Conservation (phyloP, 1,140 invertebrate genomes). For the Drosophila erecta region DNA sequence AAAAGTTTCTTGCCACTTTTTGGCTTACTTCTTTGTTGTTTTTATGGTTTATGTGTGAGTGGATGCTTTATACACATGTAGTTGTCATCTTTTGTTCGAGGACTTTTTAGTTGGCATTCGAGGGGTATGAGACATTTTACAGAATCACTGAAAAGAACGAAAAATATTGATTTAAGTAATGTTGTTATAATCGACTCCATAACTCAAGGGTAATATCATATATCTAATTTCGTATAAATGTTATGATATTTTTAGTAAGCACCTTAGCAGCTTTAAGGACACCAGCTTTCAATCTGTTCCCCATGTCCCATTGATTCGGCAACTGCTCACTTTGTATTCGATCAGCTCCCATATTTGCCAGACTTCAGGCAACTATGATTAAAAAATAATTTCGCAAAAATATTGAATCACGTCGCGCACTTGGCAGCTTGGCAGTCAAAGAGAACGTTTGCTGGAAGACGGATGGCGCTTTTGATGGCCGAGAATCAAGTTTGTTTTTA, state of each 20-base stretch:
- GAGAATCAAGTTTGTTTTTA: slow-evolving; percentile 83
- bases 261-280: not conserved
- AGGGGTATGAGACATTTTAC: not conserved
- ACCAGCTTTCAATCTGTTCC: no score
- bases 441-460: slow-evolving; percentile 70
- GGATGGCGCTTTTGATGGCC: slow-evolving; percentile 79
- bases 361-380: slow-evolving; percentile 53
- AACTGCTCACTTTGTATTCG: slow-evolving; percentile 7
- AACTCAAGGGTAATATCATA: no score
- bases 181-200: no score
- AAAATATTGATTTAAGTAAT: not conserved
- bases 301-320: not conserved
- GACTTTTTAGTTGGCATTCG: not conserved
- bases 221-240: no score
- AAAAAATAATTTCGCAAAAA: slow-evolving; percentile 76
- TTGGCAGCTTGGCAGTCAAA: slow-evolving; percentile 58
- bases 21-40: slow-evolving; percentile 27
- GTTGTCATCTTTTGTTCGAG: slow-evolving; percentile 27
- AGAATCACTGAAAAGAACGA: not conserved
- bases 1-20: slow-evolving; percentile 54
- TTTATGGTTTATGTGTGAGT: slow-evolving; percentile 15
- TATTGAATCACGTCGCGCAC: slow-evolving; percentile 73
- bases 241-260: not conserved
- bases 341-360: slow-evolving; percentile 6
- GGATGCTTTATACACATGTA: slow-evolving; percentile 16